These are phyloP conservation scores for Agonum fuliginosum DNA, from an alignment of 2,888 invertebrate species.

Conservation along the genomic window DNA sequence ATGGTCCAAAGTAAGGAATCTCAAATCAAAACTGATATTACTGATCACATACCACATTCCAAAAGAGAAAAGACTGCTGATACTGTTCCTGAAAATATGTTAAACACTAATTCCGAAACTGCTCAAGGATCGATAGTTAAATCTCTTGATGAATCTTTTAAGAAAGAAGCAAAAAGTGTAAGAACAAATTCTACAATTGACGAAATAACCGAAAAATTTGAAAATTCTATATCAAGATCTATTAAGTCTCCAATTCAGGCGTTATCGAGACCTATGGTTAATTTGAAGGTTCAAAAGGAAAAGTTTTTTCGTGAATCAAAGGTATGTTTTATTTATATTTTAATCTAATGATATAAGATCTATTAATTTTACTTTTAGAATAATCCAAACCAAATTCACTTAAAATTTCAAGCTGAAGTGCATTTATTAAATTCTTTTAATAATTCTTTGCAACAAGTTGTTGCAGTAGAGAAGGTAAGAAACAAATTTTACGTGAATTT, in stretches of 20 bases:
- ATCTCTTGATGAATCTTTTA: constrained; percentile 7
- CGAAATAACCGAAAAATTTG: neutral
- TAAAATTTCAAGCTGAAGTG: constrained; percentile 78
- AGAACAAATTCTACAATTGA: constrained; percentile 1
- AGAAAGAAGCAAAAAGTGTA: neutral
- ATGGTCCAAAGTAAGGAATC: neutral
- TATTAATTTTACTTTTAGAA: constrained; percentile 64
- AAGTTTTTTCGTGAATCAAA: constrained; percentile 23
- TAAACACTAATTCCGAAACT: constrained; percentile 39
- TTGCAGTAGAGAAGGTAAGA: constrained; percentile 75
- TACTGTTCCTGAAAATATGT: constrained; percentile 27
- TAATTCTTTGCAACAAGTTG: constrained; percentile 76
- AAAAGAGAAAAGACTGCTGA: constrained; percentile 5
- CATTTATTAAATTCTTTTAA: constrained; percentile 78
- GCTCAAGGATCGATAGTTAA: constrained; percentile 17
- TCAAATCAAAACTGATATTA: neutral
- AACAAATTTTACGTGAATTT: constrained; percentile 24
- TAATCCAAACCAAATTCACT: constrained; percentile 75
- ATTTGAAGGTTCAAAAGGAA: constrained; percentile 43
- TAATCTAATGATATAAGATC: too few relatives aligned
- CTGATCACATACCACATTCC: constrained; percentile 5
- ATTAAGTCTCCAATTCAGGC: constrained; percentile 13
- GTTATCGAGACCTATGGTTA: constrained; percentile 25
- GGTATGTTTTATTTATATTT: constrained; percentile 9
- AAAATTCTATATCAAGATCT: constrained; percentile 6